phyloP scores from a whole-genome alignment of 2,888 invertebrate species.

The Tachina grossa region DNA sequence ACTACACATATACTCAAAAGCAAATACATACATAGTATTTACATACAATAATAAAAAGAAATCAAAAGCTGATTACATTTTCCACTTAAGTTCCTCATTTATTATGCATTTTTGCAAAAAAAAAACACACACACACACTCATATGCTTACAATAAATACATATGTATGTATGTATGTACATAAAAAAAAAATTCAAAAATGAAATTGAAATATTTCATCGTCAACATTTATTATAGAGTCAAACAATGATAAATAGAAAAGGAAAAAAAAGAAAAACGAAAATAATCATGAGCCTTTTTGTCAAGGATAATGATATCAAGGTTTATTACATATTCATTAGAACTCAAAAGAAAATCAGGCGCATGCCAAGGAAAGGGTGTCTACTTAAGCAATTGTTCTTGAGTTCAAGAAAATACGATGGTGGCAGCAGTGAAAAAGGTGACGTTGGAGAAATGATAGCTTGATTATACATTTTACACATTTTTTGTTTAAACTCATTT shows the following conservation, averaged over 20 bases:
- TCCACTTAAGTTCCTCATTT: constrained; percentile 71
- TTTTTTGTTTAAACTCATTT: no score
- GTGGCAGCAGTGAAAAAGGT: background rate
- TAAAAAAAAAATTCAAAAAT: constrained; percentile 31
- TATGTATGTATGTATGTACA: background rate
- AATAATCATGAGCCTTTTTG: constrained; percentile 39
- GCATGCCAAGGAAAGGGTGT: background rate
- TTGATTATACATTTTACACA: no score
- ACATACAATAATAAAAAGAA: constrained; percentile 38
- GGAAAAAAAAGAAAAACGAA: constrained; percentile 32
- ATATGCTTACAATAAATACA: background rate
- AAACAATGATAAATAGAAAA: constrained; percentile 50
- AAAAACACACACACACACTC: background rate
- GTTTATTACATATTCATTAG: constrained; percentile 67
- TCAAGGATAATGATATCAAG: constrained; percentile 49
- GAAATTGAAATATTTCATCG: constrained; percentile 67
- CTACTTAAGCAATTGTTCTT: background rate
- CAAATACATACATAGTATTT: background rate
- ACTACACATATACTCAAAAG: background rate
- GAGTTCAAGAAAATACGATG: background rate
- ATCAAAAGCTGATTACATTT: constrained; percentile 71
- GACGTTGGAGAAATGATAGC: no score
- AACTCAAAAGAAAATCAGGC: constrained; percentile 5
- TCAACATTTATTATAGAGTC: constrained; percentile 56
- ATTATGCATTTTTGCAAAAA: constrained; percentile 64